These are phyloP conservation scores for Fulica atra DNA, from an alignment of 2,113 vertebrate genomes.

Conservation along the genomic window DNA sequence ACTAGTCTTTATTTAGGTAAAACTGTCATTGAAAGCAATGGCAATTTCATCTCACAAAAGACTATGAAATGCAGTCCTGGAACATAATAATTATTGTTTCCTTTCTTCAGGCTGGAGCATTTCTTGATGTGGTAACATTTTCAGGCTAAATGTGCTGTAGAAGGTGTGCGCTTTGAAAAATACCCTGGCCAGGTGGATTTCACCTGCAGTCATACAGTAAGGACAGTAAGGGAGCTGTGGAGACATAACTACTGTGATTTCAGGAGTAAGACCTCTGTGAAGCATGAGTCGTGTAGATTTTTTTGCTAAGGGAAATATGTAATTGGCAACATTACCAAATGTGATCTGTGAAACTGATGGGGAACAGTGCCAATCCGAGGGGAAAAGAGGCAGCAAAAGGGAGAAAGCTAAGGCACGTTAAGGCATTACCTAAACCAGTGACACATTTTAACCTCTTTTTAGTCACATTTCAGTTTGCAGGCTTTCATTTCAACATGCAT, in stretches of 20 bases:
- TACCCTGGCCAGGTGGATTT: background rate
- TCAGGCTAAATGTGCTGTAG: background rate
- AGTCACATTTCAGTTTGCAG: background rate
- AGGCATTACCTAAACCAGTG: background rate
- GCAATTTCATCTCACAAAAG: background rate
- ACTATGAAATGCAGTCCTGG: background rate
- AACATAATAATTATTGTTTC: background rate
- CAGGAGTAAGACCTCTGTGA: slow-evolving; percentile 32
- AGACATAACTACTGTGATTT: slow-evolving; percentile 7
- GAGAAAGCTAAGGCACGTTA: background rate
- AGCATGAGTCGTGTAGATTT: background rate
- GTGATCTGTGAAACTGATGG: background rate
- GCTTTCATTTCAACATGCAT: background rate
- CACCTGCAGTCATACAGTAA: background rate
- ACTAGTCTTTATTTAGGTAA: background rate
- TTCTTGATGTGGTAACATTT: background rate
- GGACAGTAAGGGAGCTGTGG: background rate
- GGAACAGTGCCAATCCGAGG: background rate
- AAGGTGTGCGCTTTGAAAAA: background rate
- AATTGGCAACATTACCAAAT: background rate
- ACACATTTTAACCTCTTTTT: background rate
- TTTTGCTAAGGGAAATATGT: background rate
- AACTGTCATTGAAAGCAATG: background rate
- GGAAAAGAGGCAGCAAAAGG: background rate
- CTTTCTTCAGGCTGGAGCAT: background rate